Conservation (phyloP, 2,113 vertebrate genomes). For the Galemys pyrenaicus region DNA sequence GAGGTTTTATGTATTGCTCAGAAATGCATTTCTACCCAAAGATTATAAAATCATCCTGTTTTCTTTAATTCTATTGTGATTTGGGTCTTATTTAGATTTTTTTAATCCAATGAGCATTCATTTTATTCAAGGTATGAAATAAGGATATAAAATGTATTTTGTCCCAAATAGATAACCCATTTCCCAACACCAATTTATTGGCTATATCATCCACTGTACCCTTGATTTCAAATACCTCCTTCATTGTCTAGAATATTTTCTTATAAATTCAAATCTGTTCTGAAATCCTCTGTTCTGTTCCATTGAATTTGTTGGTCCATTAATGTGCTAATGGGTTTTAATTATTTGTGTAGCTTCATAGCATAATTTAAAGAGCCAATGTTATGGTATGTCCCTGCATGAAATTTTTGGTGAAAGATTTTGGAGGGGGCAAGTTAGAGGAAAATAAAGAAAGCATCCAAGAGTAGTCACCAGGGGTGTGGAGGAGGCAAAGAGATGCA, state of each 20-base stretch:
- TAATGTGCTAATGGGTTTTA: slow-evolving; percentile 29
- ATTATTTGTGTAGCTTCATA: slow-evolving; percentile 39
- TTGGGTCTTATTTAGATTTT: background rate
- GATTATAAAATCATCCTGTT: background rate
- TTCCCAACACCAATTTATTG: background rate
- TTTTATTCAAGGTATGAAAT: background rate
- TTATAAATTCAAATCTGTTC: background rate
- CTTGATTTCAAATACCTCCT: background rate
- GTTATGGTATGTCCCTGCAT: background rate
- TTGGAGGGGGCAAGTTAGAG: background rate
- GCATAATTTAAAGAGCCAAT: background rate
- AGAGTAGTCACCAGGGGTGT: background rate
- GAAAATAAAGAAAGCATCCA: background rate
- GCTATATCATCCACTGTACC: background rate
- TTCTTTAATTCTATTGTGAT: background rate
- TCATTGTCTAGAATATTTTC: background rate
- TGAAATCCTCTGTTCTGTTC: background rate
- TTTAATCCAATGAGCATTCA: background rate
- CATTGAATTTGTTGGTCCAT: background rate
- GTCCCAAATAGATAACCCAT: background rate
- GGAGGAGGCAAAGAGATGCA: background rate
- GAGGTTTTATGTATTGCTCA: background rate
- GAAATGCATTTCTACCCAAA: background rate
- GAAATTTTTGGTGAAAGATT: background rate
- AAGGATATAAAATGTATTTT: slow-evolving; percentile 17